A percentile compares a stretch with the other conserved stretches of the same genome.
These are phyloP conservation scores for Dipodomys stephensi DNA, from an alignment of 2,113 vertebrate genomes.

Conservation along the genomic window DNA sequence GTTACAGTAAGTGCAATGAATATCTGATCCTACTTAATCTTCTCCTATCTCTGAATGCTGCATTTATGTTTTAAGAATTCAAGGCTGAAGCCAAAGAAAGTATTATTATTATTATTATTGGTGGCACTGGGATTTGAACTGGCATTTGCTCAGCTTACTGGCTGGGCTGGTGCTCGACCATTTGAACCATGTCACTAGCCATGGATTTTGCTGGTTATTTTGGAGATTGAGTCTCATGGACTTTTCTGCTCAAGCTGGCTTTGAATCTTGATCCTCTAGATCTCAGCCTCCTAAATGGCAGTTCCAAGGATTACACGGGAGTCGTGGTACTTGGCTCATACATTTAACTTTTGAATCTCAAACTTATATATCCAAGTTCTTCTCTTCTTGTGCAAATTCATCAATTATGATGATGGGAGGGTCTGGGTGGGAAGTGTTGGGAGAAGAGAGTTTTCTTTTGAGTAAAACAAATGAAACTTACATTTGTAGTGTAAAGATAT, in stretches of 20 bases:
- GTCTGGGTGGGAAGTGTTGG: background rate
- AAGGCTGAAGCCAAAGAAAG: background rate
- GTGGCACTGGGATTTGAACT: no score
- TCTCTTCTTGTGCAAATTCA: background rate
- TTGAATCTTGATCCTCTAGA: no score
- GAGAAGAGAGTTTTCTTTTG: background rate
- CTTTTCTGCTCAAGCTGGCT: no score
- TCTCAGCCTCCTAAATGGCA: no score
- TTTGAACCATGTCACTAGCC: no score
- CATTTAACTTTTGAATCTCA: background rate
- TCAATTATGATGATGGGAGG: background rate
- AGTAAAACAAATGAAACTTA: background rate
- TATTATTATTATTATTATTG: no score
- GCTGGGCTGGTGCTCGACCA: no score
- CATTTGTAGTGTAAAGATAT: background rate
- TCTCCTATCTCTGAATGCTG: background rate
- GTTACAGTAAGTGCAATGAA: background rate
- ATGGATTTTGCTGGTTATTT: no score
- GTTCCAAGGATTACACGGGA: no score
- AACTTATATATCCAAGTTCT: background rate
- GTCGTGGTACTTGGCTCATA: no score
- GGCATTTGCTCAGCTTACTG: no score
- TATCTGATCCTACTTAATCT: background rate
- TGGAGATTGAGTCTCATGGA: no score
- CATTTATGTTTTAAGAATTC: background rate